Evolutionary conservation across 2,888 invertebrate genomes (phyloP), one percentile per base, ranked within the genome.

Genomic region (Monochamus alternatus): DNA sequence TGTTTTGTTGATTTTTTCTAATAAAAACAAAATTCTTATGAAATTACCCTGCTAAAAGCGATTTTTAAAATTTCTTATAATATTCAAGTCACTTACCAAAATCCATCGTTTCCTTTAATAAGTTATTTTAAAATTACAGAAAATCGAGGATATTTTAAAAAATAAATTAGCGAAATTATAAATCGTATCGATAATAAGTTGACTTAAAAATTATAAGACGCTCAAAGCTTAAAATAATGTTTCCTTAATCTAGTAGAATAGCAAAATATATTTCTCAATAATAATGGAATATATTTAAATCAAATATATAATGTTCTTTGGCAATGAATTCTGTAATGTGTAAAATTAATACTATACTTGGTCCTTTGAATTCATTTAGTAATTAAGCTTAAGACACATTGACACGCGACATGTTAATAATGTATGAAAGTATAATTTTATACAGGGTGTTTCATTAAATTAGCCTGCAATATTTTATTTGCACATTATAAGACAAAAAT

Each of bases 181-280:
- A 38, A 4, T 7, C 7, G 5, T 7, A 1, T 43, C 3, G 14
- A 14, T 32, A 32, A 59, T 59, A 68, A 32, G 22, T 69, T 59
- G 69, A 60, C 69, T 62, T 69, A 47, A 30, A 69, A 47, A 47
- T 69, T 69, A 69, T 69, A 77, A 77, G 73, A 72, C 67, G 55
- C 55, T 75, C 47, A 69, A 75, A 78, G 76, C 76, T 73, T 43
- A 75, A 75, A 79, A 66, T 4, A 68, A 65, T 59, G 68, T 68
- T 69, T 70, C 63, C 74, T 76, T 77, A 76, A 14, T 64, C 69
- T 69, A 76, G 51, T 64, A 44, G 74, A 71, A 79, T 79, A 79
- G 77, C 79, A 79, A 77, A 77, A 77, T 77, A 79, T 79, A 77
- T 62, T 60, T 72, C 63, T 63, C 52, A 63, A 32, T 63, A 55